These are phyloP conservation scores for Greenwoodochromis staneri DNA, from an alignment of 2,113 vertebrate genomes.

Conservation along the genomic window DNA sequence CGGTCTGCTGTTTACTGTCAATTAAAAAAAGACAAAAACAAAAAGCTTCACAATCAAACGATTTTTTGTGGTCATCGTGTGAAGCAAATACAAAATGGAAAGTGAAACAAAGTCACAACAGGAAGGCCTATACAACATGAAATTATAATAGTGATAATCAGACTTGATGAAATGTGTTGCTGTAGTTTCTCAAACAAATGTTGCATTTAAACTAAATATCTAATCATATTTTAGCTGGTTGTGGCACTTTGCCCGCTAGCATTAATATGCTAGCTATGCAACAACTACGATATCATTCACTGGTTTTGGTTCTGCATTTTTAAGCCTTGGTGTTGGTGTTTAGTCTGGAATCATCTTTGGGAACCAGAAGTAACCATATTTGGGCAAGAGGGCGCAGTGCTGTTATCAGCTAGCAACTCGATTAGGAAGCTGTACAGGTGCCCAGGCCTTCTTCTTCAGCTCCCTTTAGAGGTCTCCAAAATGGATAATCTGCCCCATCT, in stretches of 20 bases:
- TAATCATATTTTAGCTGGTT: rapidly evolving
- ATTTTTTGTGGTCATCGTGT: neutral
- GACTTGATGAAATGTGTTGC: neutral
- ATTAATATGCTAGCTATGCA: neutral
- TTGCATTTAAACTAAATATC: neutral
- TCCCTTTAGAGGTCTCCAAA: neutral
- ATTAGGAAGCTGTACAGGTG: neutral
- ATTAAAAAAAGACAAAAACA: neutral
- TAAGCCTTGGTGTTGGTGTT: neutral
- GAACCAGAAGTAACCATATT: neutral
- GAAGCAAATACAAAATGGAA: neutral
- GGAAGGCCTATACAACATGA: neutral
- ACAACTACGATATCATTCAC: neutral
- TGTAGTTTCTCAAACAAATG: neutral
- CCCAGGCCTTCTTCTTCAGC: neutral
- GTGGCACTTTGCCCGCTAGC: neutral
- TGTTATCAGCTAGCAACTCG: neutral
- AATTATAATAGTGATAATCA: neutral
- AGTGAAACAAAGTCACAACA: neutral
- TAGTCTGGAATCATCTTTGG: neutral
- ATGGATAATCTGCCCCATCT: neutral
- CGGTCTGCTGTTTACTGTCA: neutral
- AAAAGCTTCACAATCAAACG: neutral
- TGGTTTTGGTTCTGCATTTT: neutral
- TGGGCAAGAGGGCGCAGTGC: rapidly evolving